A percentile compares a stretch with the other conserved stretches of the same genome.
These are phyloP conservation scores for Saimiri boliviensis DNA, from an alignment of 2,113 vertebrate genomes.

Conservation along the genomic window DNA sequence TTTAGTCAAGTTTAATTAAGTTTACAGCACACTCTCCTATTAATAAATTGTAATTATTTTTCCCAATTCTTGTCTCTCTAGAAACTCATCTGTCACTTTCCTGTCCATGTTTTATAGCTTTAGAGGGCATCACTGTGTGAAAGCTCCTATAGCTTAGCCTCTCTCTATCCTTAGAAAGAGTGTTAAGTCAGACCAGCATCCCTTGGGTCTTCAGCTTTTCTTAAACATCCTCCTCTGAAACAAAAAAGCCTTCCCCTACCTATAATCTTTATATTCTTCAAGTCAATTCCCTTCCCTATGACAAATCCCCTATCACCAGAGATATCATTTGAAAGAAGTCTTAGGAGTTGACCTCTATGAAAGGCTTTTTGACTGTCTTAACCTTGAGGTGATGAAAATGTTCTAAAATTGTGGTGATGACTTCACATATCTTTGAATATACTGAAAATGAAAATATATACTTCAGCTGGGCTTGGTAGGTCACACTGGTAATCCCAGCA, in stretches of 20 bases:
- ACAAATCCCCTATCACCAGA: background rate
- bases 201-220: background rate
- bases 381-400: background rate
- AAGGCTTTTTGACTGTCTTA: background rate
- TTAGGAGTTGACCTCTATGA: background rate
- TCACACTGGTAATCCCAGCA: no score
- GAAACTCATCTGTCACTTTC: constrained; percentile 21
- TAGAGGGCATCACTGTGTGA: background rate
- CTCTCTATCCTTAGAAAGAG: background rate
- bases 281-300: background rate
- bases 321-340: background rate
- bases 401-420: background rate
- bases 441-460: background rate
- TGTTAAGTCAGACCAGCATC: background rate
- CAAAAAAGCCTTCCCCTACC: background rate
- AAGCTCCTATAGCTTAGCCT: background rate
- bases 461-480: background rate
- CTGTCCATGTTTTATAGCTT: background rate
- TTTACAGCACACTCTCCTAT: background rate
- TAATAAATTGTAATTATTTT: constrained; percentile 24
- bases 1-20: background rate
- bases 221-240: background rate
- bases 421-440: background rate
- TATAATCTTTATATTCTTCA: constrained; percentile 14
- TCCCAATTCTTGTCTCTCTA: background rate